phyloP scores from a whole-genome alignment of 2,797 vertebrate genomes.

The Cirrhinus mrigala region DNA sequence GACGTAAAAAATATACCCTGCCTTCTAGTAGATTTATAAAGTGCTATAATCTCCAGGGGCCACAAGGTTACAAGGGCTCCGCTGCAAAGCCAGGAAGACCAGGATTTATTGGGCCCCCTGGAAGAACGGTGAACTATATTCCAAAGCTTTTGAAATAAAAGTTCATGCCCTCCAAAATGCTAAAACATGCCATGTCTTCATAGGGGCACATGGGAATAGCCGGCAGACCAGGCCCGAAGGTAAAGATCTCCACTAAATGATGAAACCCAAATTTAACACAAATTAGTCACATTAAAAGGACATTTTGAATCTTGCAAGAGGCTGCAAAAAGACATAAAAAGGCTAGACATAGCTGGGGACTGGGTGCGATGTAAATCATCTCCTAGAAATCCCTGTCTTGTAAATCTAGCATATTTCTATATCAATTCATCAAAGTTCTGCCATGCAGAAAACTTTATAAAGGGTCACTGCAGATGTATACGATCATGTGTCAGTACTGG shows the following conservation, averaged over 20 bases:
- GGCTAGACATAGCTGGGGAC: neutral
- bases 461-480: constrained; percentile 29
- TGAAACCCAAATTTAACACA: neutral
- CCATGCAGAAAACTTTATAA: constrained; percentile 26
- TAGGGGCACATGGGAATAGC: constrained; percentile 80
- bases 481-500: constrained; percentile 40
- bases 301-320: neutral
- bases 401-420: constrained; percentile 33
- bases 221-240: constrained; percentile 77
- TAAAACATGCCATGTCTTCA: constrained; percentile 69
- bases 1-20: constrained; percentile 61
- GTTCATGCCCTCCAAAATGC: constrained; percentile 66
- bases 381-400: constrained; percentile 12
- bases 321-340: neutral
- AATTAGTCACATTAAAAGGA: neutral
- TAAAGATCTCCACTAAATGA: constrained; percentile 57
- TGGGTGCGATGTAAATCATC: constrained; percentile 10
- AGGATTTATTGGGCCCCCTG: constrained; percentile 81
- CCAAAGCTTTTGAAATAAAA: constrained; percentile 61
- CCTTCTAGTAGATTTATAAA: constrained; percentile 70
- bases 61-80: constrained; percentile 80
- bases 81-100: constrained; percentile 83
- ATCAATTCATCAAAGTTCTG: constrained; percentile 21
- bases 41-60: constrained; percentile 75
- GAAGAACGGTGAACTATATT: constrained; percentile 76